Conservation (phyloP, 2,797 vertebrate species). For the Gymnothorax reevesii region DNA sequence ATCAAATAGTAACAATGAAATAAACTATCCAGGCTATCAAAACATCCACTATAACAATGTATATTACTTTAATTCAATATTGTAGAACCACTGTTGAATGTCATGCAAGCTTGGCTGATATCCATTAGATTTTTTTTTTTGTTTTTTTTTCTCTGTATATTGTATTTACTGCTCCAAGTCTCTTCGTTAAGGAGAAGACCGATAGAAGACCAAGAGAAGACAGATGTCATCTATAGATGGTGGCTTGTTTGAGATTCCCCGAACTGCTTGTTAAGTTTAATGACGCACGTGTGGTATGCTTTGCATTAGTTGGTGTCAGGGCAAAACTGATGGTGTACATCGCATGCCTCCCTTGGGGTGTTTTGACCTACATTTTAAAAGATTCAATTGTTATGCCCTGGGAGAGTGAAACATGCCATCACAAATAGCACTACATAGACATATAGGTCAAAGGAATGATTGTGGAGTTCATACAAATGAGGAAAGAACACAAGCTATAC, state of each 20-base stretch:
- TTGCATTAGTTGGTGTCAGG: neutral
- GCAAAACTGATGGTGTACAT: neutral
- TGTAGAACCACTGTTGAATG: neutral
- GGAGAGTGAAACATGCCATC: neutral
- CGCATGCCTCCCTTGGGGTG: neutral
- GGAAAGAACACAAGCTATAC: neutral
- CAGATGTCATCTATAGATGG: neutral
- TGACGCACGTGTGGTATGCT: neutral
- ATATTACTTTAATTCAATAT: too few relatives aligned
- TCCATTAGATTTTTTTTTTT: neutral
- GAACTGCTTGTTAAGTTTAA: constrained; percentile 16
- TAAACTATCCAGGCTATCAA: constrained; percentile 31
- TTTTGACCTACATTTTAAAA: neutral
- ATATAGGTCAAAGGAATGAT: constrained; percentile 8
- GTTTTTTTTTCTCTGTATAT: neutral
- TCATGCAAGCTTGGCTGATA: neutral
- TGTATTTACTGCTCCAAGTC: neutral
- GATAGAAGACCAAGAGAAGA: neutral
- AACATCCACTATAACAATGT: neutral
- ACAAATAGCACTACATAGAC: neutral
- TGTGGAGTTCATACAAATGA: neutral
- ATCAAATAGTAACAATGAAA: constrained; percentile 33
- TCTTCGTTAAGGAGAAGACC: constrained; percentile 1
- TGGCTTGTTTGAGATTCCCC: constrained; percentile 1
- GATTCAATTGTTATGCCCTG: neutral